Evolutionary conservation across 2,113 vertebrate species (phyloP), one percentile per base, ranked within the genome.

Genomic region (Poeciliopsis turrubarensis): DNA sequence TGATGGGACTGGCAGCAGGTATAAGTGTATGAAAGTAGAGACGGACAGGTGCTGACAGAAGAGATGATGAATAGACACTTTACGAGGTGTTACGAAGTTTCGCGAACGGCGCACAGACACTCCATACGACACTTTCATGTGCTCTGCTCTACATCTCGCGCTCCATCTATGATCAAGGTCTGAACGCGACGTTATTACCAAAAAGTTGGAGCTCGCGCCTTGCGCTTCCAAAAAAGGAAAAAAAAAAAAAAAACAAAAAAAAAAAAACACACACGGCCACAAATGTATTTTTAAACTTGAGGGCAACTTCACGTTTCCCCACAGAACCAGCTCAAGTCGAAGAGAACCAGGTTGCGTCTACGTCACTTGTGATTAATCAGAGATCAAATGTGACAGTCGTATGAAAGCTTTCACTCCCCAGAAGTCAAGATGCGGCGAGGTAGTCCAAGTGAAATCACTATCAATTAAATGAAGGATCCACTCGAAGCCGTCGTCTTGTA

Each of bases 51-150:
- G 72, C 79, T 84, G 83, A 86, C 78, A 84, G 81, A 72, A 65
- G 68, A 60, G 68, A 81, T 88, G 86, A 90, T 86, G 81, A 87
- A 66, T 72, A 87, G 79, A 84, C 69, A 78, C 47, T 68, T 75
- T 69, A 77, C 71, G 75, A 72, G 67, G 61, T 65, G 37, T 74
- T 78, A 67, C 5, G 3, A 44, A 73, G 69, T 76, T 75, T 86
- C 66, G 76, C 1, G 6, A 61, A 70, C 32, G 69, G 65, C 29
- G n/a, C n/a, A n/a, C 34, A 77, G 65, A 60, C 32, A 27, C 30
- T 39, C 13, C 26, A 65, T 54, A 54, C 32, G 74, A 66, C 72
- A 65, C 61, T 19, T 72, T 11, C 15, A 54, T 65, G 34, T 26
- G 65, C 61, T 54, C 4, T 67, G 1, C 31, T 31, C 31, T 34